A percentile compares a stretch with the other conserved stretches of the same genome.
phyloP scores from a whole-genome alignment of 2,797 vertebrate species.

The Anguilla anguilla region DNA sequence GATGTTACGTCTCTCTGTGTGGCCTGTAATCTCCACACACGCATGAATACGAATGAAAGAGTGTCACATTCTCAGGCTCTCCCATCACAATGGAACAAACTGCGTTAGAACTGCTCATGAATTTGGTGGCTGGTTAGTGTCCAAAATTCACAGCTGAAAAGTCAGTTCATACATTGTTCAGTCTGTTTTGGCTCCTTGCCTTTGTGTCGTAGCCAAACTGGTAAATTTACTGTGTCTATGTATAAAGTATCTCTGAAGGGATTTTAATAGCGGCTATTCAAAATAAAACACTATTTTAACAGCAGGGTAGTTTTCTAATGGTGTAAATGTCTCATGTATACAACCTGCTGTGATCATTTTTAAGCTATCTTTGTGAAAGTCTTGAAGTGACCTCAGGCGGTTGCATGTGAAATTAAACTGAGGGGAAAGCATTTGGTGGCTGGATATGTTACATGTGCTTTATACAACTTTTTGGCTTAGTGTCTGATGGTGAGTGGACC shows the following conservation, averaged over 20 bases:
- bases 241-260: not conserved
- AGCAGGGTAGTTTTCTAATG: not conserved
- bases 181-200: not conserved
- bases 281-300: not conserved
- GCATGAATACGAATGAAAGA: slow-evolving; percentile 34
- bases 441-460: not conserved
- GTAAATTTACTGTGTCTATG: not conserved
- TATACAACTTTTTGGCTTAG: not conserved
- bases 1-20: slow-evolving; percentile 35
- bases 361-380: not conserved
- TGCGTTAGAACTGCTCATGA: slow-evolving; percentile 20
- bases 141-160: slow-evolving; percentile 16
- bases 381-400: not conserved
- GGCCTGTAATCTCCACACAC: slow-evolving; percentile 33
- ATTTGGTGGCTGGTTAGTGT: slow-evolving; percentile 15
- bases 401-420: not conserved
- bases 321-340: not conserved
- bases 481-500: not conserved
- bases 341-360: not conserved
- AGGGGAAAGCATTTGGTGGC: not conserved
- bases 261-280: not conserved
- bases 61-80: slow-evolving; percentile 10
- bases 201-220: not conserved
- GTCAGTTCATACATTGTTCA: not conserved
- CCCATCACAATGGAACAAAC: not conserved